A percentile compares a stretch with the other conserved stretches of the same genome.
Conservation (phyloP, 2,113 vertebrate genomes). For the Sarotherodon lohbergeri region DNA sequence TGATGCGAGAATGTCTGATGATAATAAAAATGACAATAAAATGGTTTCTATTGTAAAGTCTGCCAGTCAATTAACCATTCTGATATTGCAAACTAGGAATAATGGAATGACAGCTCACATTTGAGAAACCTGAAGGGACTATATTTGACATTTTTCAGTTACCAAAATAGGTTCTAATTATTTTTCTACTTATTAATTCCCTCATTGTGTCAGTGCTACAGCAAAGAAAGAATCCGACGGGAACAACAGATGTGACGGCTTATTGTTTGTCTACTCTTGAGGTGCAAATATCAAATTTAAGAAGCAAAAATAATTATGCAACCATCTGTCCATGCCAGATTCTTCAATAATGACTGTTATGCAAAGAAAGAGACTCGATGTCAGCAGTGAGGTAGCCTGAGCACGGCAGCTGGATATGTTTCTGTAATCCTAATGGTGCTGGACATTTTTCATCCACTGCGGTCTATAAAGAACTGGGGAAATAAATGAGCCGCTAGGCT, state of each 20-base stretch:
- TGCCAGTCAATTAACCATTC: not conserved
- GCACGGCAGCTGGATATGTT: not conserved
- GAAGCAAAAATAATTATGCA: not conserved
- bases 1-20: not conserved
- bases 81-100: not conserved
- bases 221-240: not conserved
- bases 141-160: not conserved
- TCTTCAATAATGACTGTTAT: not conserved
- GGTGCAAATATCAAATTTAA: not conserved
- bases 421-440: not conserved
- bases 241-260: not conserved
- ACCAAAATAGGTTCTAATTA: not conserved
- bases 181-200: not conserved
- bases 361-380: not conserved
- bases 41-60: not conserved
- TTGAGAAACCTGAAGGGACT: not conserved
- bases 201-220: not conserved
- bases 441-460: not conserved
- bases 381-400: not conserved
- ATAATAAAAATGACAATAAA: not conserved
- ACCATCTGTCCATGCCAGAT: not conserved
- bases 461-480: not conserved
- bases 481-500: not conserved
- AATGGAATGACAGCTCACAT: not conserved
- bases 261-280: not conserved